Evolutionary conservation across 2,113 vertebrate genomes (phyloP), one percentile per base, ranked within the genome.

Genomic region (Ardeotis arabs): DNA sequence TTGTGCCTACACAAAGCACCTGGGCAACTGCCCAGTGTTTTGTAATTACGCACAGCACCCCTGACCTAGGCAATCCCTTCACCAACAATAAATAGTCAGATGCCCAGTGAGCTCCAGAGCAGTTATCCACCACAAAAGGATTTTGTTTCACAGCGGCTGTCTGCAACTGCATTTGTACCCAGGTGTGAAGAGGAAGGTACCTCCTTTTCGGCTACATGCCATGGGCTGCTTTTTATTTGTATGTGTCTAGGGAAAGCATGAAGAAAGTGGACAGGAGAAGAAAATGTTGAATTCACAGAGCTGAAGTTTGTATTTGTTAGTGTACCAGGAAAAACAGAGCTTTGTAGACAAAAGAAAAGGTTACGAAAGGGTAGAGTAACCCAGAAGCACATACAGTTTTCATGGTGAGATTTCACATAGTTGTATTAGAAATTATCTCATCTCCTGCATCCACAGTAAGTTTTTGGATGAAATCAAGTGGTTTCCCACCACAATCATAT

Each of bases 21-120:
- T 55, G 82, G 87, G 79, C 69, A 84, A 45, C 53, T 64, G 91
- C 91, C 91, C 77, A 22, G 62, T 69, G 69, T 58, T 92, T 82
- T 82, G 82, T 81, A 87, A 96, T 93, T 79, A 64, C 4, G 9
- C 56, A 53, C 70, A 58, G 35, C 2, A 22, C 66, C 81, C 68
- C 69, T 76, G 87, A 92, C 95, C 89, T 75, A 59, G 89, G 94
- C 94, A 93, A 85, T 73, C 80, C 84, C 81, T 53, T 89, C 84
- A 82, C 91, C 91, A 79, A 15, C 59, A 82, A 75, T n/a, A 87
- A 80, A 58, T 27, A 64, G 80, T 63, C 76, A 91, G 80, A 60
- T 66, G 73, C 39, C 64, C 84, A 44, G 49, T 67, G 55, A 79
- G 33, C 74, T 96, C 84, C 78, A 87, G 58, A 96, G 77, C 8